phyloP scores from a whole-genome alignment of 2,888 invertebrate genomes.

The Automeris io region DNA sequence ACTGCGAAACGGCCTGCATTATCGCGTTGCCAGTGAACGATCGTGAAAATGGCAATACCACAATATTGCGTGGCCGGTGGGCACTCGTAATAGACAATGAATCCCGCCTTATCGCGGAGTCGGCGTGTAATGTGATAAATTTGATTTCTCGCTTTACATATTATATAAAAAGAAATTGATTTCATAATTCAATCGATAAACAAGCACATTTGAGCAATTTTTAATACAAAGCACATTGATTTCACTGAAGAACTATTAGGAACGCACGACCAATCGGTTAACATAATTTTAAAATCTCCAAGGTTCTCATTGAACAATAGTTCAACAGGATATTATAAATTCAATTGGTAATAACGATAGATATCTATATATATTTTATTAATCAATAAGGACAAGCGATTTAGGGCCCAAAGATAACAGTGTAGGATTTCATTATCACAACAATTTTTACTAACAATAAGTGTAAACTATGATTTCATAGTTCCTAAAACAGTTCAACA shows the following conservation, averaged over 20 bases:
- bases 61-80: too few species aligned
- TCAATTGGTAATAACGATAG: neutral
- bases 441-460: conserved; percentile 59
- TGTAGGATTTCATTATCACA: conserved; percentile 58
- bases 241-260: conserved; percentile 60
- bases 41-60: too few species aligned
- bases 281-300: conserved; percentile 56
- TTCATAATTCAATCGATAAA: conserved; percentile 48
- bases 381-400: conserved; percentile 8
- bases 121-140: too few species aligned
- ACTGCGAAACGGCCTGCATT: too few species aligned
- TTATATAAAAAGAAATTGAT: too few species aligned
- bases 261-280: conserved; percentile 60
- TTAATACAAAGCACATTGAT: conserved; percentile 57
- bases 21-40: too few species aligned
- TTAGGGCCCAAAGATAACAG: conserved; percentile 50
- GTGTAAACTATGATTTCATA: conserved; percentile 52
- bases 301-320: neutral
- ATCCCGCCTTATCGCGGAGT: too few species aligned
- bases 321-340: neutral
- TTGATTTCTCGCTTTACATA: too few species aligned
- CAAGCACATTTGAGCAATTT: conserved; percentile 65
- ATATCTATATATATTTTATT: neutral
- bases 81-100: too few species aligned
- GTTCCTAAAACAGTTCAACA: conserved; percentile 61